Percentiles rank a stretch among this genome's conserved stretches.
These are phyloP conservation scores for Biston stratarius DNA, from an alignment of 2,888 invertebrate species.

Conservation along the genomic window DNA sequence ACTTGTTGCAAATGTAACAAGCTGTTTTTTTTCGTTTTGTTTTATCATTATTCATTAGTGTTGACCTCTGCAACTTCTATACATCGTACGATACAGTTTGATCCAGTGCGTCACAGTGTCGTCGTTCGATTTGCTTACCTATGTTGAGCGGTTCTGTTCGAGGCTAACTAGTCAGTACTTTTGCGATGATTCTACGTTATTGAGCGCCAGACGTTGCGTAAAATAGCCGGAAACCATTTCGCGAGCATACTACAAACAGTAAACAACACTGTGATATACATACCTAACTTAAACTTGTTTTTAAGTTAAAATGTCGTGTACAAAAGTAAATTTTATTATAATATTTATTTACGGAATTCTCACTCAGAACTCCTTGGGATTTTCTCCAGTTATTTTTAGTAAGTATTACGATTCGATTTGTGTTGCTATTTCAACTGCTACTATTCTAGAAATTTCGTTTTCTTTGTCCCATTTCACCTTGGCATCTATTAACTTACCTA, in stretches of 20 bases:
- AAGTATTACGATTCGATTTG: constrained; percentile 57
- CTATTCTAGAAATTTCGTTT: constrained; percentile 10
- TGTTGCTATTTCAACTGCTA: constrained; percentile 27
- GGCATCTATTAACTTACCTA: background rate
- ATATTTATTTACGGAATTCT: constrained; percentile 66
- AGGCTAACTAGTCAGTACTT: constrained; percentile 29
- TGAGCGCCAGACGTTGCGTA: constrained; percentile 43
- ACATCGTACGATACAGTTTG: constrained; percentile 55
- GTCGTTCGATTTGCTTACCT: background rate
- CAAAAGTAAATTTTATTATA: constrained; percentile 59
- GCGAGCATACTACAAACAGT: constrained; percentile 31
- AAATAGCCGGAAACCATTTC: constrained; percentile 42
- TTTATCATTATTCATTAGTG: constrained; percentile 57
- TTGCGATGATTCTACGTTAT: constrained; percentile 31
- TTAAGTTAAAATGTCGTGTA: constrained; percentile 60
- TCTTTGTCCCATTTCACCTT: constrained; percentile 7
- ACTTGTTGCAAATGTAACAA: constrained; percentile 18
- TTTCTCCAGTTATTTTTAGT: constrained; percentile 81
- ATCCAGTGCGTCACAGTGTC: constrained; percentile 34
- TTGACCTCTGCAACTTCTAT: constrained; percentile 50
- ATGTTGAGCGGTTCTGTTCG: constrained; percentile 13
- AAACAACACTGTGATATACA: constrained; percentile 24
- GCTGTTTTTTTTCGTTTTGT: constrained; percentile 45
- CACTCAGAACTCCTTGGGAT: constrained; percentile 68
- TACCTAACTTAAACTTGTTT: constrained; percentile 19